Conservation (phyloP, 2,888 invertebrate genomes). For the Nephrocerus scutellatus region DNA sequence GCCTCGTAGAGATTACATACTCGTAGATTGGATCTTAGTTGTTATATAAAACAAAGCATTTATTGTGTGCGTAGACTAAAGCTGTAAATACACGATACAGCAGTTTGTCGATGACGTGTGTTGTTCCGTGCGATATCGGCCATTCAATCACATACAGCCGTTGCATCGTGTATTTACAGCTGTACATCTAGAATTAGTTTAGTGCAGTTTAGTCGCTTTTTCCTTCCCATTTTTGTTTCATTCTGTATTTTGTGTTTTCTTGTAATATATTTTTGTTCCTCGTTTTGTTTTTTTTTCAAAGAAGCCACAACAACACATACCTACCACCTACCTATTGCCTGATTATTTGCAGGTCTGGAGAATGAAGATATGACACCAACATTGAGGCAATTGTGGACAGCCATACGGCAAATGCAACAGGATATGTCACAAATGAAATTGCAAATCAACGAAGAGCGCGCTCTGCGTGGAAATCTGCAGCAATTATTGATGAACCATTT, state of each 20-base stretch:
- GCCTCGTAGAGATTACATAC: too few relatives aligned
- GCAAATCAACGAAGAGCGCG: slow-evolving; percentile 47
- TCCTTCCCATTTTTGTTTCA: slow-evolving; percentile 1
- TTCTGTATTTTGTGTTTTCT: slow-evolving; percentile 10
- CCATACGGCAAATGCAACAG: slow-evolving; percentile 46
- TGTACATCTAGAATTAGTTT: too few relatives aligned
- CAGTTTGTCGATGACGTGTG: too few relatives aligned
- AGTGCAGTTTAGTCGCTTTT: slow-evolving; percentile 5
- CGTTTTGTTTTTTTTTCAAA: slow-evolving; percentile 10
- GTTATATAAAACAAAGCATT: too few relatives aligned
- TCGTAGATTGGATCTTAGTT: too few relatives aligned
- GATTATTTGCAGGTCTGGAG: slow-evolving; percentile 43
- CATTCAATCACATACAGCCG: too few relatives aligned
- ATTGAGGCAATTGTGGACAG: slow-evolving; percentile 45
- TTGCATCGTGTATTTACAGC: too few relatives aligned
- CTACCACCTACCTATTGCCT: too few relatives aligned
- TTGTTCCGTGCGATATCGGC: too few relatives aligned
- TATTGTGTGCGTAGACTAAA: too few relatives aligned
- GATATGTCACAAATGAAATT: slow-evolving; percentile 47
- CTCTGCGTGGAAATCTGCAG: slow-evolving; percentile 44
- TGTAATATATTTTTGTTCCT: slow-evolving; percentile 5
- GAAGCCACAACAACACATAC: too few relatives aligned
- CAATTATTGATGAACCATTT: slow-evolving; percentile 47
- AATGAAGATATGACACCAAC: slow-evolving; percentile 49
- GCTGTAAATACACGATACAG: too few relatives aligned